phyloP scores from a whole-genome alignment of 2,888 invertebrate genomes.

The Parthenolecanium corni region DNA sequence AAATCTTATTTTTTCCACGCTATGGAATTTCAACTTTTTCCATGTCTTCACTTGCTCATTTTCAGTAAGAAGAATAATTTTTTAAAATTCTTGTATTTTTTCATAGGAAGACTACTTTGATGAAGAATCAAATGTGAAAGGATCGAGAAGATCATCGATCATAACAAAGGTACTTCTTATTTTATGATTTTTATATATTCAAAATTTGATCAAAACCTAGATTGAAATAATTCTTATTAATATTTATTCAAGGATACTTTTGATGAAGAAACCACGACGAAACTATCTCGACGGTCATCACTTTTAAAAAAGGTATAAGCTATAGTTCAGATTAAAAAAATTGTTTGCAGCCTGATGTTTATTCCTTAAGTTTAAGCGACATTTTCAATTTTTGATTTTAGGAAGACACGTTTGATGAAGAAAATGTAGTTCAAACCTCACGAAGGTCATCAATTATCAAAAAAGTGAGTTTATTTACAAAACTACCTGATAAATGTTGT shows the following conservation, averaged over 20 bases:
- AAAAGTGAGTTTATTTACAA: neutral
- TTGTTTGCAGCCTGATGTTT: too few species aligned
- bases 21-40: too few species aligned
- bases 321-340: too few species aligned
- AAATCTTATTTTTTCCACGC: too few species aligned
- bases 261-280: conserved; percentile 2
- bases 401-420: conserved; percentile 10
- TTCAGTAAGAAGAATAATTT: neutral
- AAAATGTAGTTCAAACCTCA: neutral
- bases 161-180: conserved; percentile 7
- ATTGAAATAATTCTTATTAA: too few species aligned
- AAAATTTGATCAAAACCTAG: too few species aligned
- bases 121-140: conserved; percentile 8
- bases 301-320: conserved; percentile 6
- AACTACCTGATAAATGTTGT: neutral
- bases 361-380: too few species aligned
- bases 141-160: conserved; percentile 29
- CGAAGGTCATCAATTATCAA: conserved; percentile 11
- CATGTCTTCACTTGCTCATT: too few species aligned
- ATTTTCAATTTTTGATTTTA: neutral
- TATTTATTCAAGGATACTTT: neutral
- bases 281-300: conserved; percentile 1
- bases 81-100: neutral
- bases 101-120: neutral
- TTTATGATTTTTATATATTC: too few species aligned